Evolutionary conservation across 1,140 invertebrate genomes (phyloP), one percentile per base, ranked within the genome.

Genomic region (Sarcophaga bullata): DNA sequence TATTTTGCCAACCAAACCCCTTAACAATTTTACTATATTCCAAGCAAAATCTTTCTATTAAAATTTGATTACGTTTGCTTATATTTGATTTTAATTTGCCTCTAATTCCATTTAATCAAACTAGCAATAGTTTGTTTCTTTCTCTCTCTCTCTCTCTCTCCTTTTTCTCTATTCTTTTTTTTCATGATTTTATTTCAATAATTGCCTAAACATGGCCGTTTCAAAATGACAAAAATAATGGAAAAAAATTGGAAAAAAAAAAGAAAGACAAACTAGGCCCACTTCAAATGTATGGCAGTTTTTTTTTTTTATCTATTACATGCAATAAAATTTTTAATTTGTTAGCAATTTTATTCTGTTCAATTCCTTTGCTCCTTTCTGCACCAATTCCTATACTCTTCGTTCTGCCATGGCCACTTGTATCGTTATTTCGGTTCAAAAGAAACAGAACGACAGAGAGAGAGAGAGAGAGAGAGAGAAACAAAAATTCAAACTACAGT

Each of bases 271-370:
- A 58, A 58, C 6, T 11, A 15, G 54, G 11, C 6, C n/a, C 7
- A 68, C 62, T 37, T 37, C 25, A 37, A 37, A 37, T 37, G 25
- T 37, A 68, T 68, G 62, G 17, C 17, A 68, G n/a, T n/a, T n/a
- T n/a, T n/a, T n/a, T n/a, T n/a, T 17, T n/a, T 68, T 37, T 8
- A 17, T 19, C 62, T 68, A 68, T 68, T 19, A n/a, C 62, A 68
- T 37, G 62, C 62, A 68, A 68, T 68, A n/a, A 68, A 68, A 19
- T 68, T 19, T 68, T 68, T 68, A 68, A 68, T 68, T 68, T 68
- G 62, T 68, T 68, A 8, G 62, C 62, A 68, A 68, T 68, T 68
- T 58, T 58, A 37, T 37, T 37, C 25, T 37, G 25, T 68, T 0
- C 62, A 58, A 58, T 62, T 62, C 25, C 25, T 37, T 19, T 68